Base-by-base conservation (phyloP, 2,797 vertebrate genomes). In the Rhodeus uyekii region DNA sequence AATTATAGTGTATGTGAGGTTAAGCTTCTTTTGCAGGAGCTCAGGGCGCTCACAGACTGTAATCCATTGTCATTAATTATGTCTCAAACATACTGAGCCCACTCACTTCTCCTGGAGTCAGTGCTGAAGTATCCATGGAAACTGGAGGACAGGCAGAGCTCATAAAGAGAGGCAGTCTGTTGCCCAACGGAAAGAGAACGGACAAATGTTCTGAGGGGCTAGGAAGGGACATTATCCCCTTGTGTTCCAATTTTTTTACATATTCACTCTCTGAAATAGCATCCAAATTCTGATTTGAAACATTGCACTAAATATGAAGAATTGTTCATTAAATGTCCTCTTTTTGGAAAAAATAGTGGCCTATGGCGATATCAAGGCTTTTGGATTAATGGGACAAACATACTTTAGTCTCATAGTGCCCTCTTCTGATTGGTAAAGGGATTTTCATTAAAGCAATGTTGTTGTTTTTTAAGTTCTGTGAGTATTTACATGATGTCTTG, bases 61-160 rank as follows among this genome's bases (percentile, higher is more conserved):
- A 93, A 94, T 92, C 91, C 90, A 93, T 93, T 93, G 91, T 92
- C 94, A 93, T 93, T 94, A 94, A 95, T 94, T 93, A 93, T 92
- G 92, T 94, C 91, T 93, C 92, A 91, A 92, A 94, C 91, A 91
- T 93, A 77, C 78, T 55, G 78, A 85, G 92, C 92, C 92, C 93
- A 91, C 92, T 93, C 90, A 91, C 90, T 93, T 93, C 92, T 92
- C 89, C 90, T 92, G 87, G 92, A 92, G 91, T 94, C 91, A 90
- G 92, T 83, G 85, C 72, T 82, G 76, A 72, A 80, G 93, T 95
- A 92, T 93, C 94, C 94, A 95, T 95, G 91, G 94, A 91, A 95
- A 95, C 94, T 91, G 90, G 89, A 88, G 36, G 90, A 90, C 90
- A 89, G 91, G 89, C 89, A 84, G 87, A 85, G 87, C 89, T 91